phyloP scores from a whole-genome alignment of 2,113 vertebrate species.

The Arothron firmamentum region DNA sequence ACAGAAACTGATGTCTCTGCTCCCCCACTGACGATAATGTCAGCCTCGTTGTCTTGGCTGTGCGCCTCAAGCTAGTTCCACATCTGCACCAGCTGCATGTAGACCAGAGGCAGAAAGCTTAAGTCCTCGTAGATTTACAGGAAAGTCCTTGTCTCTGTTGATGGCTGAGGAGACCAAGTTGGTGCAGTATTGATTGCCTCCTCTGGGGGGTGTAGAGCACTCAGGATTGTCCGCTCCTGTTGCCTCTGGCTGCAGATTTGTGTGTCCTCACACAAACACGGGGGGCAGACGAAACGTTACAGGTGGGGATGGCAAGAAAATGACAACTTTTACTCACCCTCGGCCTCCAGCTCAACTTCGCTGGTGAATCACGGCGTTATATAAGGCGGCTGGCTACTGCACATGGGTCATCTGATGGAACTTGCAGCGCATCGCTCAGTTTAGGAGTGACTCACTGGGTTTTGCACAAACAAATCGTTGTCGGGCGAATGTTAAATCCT shows the following conservation, averaged over 20 bases:
- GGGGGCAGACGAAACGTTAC: neutral
- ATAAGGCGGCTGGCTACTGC: conserved; percentile 50
- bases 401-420: conserved; percentile 60
- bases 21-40: conserved; percentile 11
- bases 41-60: neutral
- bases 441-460: conserved; percentile 50
- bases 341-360: conserved; percentile 18
- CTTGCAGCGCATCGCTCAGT: conserved; percentile 31
- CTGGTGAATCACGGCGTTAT: conserved; percentile 59
- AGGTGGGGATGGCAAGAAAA: neutral
- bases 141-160: conserved; percentile 29
- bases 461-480: conserved; percentile 30
- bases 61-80: conserved; percentile 1
- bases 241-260: conserved; percentile 36
- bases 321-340: conserved; percentile 4
- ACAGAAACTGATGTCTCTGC: conserved; percentile 10
- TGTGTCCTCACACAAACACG: conserved; percentile 22
- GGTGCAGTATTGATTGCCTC: conserved; percentile 39
- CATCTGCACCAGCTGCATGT: conserved; percentile 7
- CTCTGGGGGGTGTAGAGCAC: conserved; percentile 9
- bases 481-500: conserved; percentile 4
- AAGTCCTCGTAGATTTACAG: conserved; percentile 26
- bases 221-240: neutral
- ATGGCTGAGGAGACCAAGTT: conserved; percentile 24
- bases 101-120: conserved; percentile 14